phyloP scores from a whole-genome alignment of 2,797 vertebrate species.

The Sebastes minor region DNA sequence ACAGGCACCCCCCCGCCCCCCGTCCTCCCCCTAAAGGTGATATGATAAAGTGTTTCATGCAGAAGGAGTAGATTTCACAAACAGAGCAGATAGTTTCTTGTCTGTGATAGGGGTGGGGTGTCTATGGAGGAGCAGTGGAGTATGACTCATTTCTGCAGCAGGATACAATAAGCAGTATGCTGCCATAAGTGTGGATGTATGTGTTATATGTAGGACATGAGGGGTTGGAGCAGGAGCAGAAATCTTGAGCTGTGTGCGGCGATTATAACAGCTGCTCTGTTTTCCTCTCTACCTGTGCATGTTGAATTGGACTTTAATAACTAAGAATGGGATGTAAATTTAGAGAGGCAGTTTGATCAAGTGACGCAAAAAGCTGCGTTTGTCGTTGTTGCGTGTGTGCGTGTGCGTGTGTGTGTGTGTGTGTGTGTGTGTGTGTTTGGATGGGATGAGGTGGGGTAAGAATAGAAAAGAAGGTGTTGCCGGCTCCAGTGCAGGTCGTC shows the following conservation, averaged over 20 bases:
- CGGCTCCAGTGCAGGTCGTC: conserved; percentile 66
- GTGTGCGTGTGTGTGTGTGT: conserved; percentile 24
- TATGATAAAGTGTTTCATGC: conserved; percentile 59
- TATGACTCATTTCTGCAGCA: conserved; percentile 86
- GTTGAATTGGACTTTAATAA: conserved; percentile 17
- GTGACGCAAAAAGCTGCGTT: conserved; percentile 60
- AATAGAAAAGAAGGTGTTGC: conserved; percentile 64
- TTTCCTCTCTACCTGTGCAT: background rate
- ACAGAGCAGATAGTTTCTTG: conserved; percentile 67
- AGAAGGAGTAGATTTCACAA: conserved; percentile 54
- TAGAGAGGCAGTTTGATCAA: conserved; percentile 35
- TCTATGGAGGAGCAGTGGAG: conserved; percentile 78
- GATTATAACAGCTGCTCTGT: background rate
- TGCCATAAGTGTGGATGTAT: conserved; percentile 68
- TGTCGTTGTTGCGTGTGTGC: conserved; percentile 18
- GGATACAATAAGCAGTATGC: conserved; percentile 73
- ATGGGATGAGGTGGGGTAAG: conserved; percentile 55
- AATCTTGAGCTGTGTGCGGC: conserved; percentile 5
- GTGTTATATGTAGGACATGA: conserved; percentile 58
- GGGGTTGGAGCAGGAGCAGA: conserved; percentile 28
- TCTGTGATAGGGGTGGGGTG: conserved; percentile 75
- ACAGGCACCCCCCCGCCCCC: background rate
- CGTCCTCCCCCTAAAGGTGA: conserved; percentile 14
- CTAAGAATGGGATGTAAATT: conserved; percentile 42
- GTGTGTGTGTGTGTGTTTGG: conserved; percentile 25